A percentile compares a stretch with the other conserved stretches of the same genome.
These are phyloP conservation scores for Elgaria multicarinata DNA, from an alignment of 2,113 vertebrate genomes.

Conservation along the genomic window DNA sequence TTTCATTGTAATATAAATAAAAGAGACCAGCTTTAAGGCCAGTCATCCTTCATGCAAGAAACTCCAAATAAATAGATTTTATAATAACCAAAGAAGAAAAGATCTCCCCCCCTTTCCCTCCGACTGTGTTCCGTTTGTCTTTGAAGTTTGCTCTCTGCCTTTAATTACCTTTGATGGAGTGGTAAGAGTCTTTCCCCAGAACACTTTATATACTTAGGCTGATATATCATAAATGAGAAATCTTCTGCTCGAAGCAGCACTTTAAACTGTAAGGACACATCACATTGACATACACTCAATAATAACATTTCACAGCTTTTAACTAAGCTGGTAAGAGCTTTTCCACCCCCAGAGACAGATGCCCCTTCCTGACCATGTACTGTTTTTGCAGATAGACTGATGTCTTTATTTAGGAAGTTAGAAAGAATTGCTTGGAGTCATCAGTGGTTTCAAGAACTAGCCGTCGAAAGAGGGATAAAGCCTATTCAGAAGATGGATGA, in stretches of 20 bases:
- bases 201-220: slow-evolving; percentile 69
- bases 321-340: slow-evolving; percentile 63
- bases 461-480: slow-evolving; percentile 74
- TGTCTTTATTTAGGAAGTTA: slow-evolving; percentile 81
- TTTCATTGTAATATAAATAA: slow-evolving; percentile 8
- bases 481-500: slow-evolving; percentile 76
- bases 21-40: background rate
- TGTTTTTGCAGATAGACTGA: slow-evolving; percentile 72
- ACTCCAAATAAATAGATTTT: slow-evolving; percentile 50
- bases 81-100: slow-evolving; percentile 50
- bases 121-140: slow-evolving; percentile 64
- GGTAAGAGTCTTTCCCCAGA: slow-evolving; percentile 62
- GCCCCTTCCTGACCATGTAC: slow-evolving; percentile 66
- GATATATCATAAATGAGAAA: slow-evolving; percentile 74
- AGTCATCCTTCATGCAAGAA: slow-evolving; percentile 39
- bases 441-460: slow-evolving; percentile 75
- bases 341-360: slow-evolving; percentile 51
- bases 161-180: slow-evolving; percentile 78
- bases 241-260: slow-evolving; percentile 67
- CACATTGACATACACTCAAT: slow-evolving; percentile 67
- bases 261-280: slow-evolving; percentile 75
- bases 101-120: slow-evolving; percentile 36
- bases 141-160: slow-evolving; percentile 75
- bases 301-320: slow-evolving; percentile 77
- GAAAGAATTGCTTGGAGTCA: slow-evolving; percentile 77